Base-by-base conservation (phyloP, 1,140 invertebrate species). In the Dendroctonus valens region DNA sequence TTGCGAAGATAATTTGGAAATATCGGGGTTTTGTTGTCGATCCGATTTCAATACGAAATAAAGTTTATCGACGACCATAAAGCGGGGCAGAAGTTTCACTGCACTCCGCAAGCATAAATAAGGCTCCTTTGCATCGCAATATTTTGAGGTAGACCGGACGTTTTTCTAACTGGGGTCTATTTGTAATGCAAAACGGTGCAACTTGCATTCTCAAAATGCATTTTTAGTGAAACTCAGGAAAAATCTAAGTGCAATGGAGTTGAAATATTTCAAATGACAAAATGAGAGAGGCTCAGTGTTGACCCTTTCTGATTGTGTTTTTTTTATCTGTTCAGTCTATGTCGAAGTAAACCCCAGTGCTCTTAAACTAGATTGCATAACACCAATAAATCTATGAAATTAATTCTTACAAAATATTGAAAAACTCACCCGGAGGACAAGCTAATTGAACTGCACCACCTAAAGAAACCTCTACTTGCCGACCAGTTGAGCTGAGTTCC, bases 391-490 rank as follows among this genome's bases (percentile, higher is more conserved):
- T 3, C 12, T 12, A 11, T 9, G 8, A 46, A 4, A 46, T 46
- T 4, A 11, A 46, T 46, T 11, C 4, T 46, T 9, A 46, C 12
- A 46, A 11, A 12, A 46, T 46, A 46, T 12, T 46, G 40, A 7
- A 8, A 54, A 12, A 59, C 67, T 76, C 80, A 84, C 87, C 87
- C 76, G 86, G 88, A 53, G 91, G 90, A 79, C 92, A 94, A 70
- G 92, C 89, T 11, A 94, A 81, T 54, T 91, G 90, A 5, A 93
- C 90, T 44, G 90, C 90, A 7, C 91, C 91, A 38, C 92, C 92
- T 14, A 94, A 82, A 49, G 89, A 88, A 9, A 93, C 91, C 72
- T 93, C 90, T 67, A 91, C 81, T 74, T 88, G 85, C 8, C 83
- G 80, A 62, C 87, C 86, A 42, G 85, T 78, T 6, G 77, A 78